Evolutionary conservation across 2,888 invertebrate species (phyloP), one percentile per base, ranked within the genome.

Genomic region (Tenodera sinensis): DNA sequence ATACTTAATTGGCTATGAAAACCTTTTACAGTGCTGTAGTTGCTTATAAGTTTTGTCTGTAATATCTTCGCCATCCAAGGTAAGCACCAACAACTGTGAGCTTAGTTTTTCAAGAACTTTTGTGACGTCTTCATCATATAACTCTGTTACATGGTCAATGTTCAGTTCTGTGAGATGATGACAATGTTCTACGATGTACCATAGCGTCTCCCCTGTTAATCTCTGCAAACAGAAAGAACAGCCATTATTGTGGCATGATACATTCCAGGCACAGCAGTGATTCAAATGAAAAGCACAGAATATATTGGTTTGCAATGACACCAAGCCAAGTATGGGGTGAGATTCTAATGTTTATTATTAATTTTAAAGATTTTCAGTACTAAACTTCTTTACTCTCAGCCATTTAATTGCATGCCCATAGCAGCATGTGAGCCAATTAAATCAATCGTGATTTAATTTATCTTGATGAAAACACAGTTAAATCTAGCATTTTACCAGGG

Each of bases 11-110:
- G 42, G 42, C 9, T 42, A 42, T 42, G 12, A 1, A 42, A 42
- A 88, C 88, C 88, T 85, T 30, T 82, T 28, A 85, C 88, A 88
- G 25, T 88, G 54, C 20, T 82, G 34, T 25, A 88, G 85, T 54
- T 85, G 27, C n/a, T 27, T 82, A 28, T 81, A 88, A 42, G 88
- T 28, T 34, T 14, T 28, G 42, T 88, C 88, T 82, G 88, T 88
- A 2, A 88, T 34, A 81, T 88, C 88, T 88, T 88, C 88, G 14
- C 88, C 88, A 88, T 88, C 88, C 28, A 88, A 84, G n/a, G 83
- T 82, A 25, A 88, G 42, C 9, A 47, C 27, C 28, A 47, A 83
- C 42, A 88, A 28, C 42, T 85, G 88, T 4, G 9, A 28, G 6
- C 83, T 82, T 8, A 85, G 28, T 82, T 34, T 88, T 27, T 30